phyloP scores from a whole-genome alignment of 2,797 vertebrate species.

The Enteromius afrohamiltoni region DNA sequence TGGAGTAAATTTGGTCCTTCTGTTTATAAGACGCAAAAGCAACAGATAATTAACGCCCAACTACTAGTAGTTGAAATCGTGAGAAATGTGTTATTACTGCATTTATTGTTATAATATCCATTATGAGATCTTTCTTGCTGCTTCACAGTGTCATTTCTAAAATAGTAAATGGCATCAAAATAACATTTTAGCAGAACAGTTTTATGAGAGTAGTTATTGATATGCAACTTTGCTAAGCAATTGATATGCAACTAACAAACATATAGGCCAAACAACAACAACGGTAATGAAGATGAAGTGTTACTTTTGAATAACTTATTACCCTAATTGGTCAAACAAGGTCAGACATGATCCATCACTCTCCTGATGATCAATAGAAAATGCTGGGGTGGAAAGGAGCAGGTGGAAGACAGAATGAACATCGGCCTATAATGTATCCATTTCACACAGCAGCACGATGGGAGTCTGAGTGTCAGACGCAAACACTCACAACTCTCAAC shows the following conservation, averaged over 20 bases:
- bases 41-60: neutral
- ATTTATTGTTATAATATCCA: constrained; percentile 5
- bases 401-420: constrained; percentile 48
- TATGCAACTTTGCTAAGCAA: neutral
- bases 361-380: constrained; percentile 6
- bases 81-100: neutral
- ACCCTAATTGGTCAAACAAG: neutral
- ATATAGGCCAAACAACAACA: neutral
- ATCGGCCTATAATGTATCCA: constrained; percentile 42
- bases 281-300: neutral
- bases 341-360: neutral
- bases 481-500: constrained; percentile 34
- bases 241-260: neutral
- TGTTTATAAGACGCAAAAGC: neutral
- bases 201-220: neutral
- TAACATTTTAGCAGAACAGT: neutral
- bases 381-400: neutral
- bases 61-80: neutral
- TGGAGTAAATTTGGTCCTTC: neutral
- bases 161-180: neutral
- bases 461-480: constrained; percentile 40
- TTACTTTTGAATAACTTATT: neutral
- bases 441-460: constrained; percentile 31
- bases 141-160: constrained; percentile 5
- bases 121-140: neutral